Conservation (phyloP, 2,113 vertebrate genomes). For the Sigmodon hispidus region DNA sequence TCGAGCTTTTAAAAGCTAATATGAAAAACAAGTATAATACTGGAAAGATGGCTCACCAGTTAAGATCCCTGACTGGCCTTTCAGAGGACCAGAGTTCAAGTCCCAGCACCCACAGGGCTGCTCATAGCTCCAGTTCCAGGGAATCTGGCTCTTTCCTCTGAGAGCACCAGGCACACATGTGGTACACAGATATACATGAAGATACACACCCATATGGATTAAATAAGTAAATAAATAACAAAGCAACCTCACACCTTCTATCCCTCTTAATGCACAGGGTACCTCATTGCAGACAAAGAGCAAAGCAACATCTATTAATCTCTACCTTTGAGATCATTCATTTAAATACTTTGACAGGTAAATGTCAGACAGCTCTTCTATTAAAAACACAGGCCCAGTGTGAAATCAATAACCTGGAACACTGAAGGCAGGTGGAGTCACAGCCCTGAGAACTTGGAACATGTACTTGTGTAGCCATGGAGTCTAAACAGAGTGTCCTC, state of each 20-base stretch:
- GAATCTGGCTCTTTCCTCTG: background rate
- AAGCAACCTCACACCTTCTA: background rate
- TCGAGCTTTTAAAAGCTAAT: background rate
- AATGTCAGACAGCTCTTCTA: background rate
- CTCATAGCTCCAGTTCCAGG: background rate
- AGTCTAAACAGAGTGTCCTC: constrained; percentile 12
- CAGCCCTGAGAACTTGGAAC: background rate
- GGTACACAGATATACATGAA: background rate
- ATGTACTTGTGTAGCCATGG: constrained; percentile 3
- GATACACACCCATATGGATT: background rate
- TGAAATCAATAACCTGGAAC: background rate
- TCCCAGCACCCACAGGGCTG: background rate
- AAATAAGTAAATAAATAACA: background rate
- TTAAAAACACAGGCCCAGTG: background rate
- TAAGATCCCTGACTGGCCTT: background rate
- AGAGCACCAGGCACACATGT: background rate
- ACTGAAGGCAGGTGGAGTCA: background rate
- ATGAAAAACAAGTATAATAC: background rate
- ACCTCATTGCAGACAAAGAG: background rate
- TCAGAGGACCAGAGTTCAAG: background rate
- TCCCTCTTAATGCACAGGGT: background rate
- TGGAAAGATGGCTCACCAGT: background rate
- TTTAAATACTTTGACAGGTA: constrained; percentile 11
- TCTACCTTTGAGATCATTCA: background rate
- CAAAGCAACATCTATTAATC: background rate